phyloP scores from a whole-genome alignment of 1,140 invertebrate species.

The Bombus superbus region DNA sequence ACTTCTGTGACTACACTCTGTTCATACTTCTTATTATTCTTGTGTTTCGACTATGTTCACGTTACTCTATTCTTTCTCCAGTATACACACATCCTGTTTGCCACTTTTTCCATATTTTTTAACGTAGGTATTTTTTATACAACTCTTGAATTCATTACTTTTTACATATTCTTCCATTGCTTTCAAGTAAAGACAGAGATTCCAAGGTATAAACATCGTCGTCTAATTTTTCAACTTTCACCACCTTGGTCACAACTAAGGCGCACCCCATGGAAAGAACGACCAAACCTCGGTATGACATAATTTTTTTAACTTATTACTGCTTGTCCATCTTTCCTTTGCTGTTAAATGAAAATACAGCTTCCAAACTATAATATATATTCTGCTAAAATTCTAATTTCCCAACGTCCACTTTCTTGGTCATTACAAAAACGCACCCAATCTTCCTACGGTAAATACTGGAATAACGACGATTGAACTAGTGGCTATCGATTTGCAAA shows the following conservation, averaged over 20 bases:
- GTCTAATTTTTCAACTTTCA: background rate
- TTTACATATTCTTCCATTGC: background rate
- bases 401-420: background rate
- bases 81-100: background rate
- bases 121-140: too few relatives aligned
- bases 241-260: too few relatives aligned
- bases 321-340: background rate
- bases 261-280: rapidly evolving
- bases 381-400: too few relatives aligned
- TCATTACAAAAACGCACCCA: background rate
- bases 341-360: too few relatives aligned
- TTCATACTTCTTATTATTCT: too few relatives aligned
- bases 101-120: background rate
- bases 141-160: background rate
- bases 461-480: background rate
- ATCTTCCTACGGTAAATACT: background rate
- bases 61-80: background rate
- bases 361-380: too few relatives aligned
- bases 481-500: background rate
- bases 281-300: too few relatives aligned
- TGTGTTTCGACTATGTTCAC: background rate
- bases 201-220: background rate
- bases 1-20: background rate
- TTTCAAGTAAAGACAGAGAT: too few relatives aligned
- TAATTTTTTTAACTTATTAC: background rate